phyloP scores from a whole-genome alignment of 1,140 invertebrate species.

The Bradysia coprophila region DNA sequence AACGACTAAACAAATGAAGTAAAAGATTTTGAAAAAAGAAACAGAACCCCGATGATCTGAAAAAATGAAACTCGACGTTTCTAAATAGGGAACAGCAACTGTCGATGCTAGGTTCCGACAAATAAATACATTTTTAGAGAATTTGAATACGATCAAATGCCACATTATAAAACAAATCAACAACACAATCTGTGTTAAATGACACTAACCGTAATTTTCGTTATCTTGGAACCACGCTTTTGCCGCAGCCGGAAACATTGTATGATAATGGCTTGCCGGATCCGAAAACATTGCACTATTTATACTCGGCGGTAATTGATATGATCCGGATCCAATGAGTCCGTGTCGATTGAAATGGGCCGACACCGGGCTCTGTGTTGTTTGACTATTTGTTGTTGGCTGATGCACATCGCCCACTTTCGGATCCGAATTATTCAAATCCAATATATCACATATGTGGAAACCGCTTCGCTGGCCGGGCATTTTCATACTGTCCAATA shows the following conservation, averaged over 20 bases:
- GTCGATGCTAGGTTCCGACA: too few relatives aligned
- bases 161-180: too few relatives aligned
- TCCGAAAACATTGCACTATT: constrained; percentile 1
- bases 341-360: background rate
- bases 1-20: too few relatives aligned
- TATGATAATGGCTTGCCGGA: background rate
- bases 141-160: too few relatives aligned
- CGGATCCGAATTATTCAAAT: constrained; percentile 27
- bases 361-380: background rate
- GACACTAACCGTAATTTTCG: background rate
- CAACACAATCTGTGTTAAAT: too few relatives aligned
- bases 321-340: background rate
- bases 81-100: too few relatives aligned
- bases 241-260: background rate
- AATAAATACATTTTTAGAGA: too few relatives aligned
- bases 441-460: constrained; percentile 42
- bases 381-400: background rate
- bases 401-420: constrained; percentile 8
- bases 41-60: too few relatives aligned
- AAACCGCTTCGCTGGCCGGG: constrained; percentile 29
- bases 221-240: constrained; percentile 1
- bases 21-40: too few relatives aligned
- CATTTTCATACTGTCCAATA: constrained; percentile 47
- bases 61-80: too few relatives aligned
- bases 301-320: background rate